A percentile compares a stretch with the other conserved stretches of the same genome.
Conservation (phyloP, 1,140 invertebrate species). For the Pinna nobilis region DNA sequence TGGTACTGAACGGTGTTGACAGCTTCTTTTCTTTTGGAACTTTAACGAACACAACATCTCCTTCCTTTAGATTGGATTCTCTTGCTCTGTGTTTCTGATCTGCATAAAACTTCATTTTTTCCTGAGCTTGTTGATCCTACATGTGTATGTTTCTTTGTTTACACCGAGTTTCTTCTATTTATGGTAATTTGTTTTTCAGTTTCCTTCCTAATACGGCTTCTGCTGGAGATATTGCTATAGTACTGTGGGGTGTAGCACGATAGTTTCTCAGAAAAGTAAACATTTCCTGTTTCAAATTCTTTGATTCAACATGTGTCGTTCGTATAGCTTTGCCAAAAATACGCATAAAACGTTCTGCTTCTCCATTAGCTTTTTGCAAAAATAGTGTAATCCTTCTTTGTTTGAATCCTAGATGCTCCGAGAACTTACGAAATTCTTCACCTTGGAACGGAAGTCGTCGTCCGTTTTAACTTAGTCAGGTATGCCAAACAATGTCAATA, state of each 20-base stretch:
- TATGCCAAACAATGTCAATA: conserved; percentile 24
- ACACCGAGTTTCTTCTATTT: no score
- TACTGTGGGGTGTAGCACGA: conserved; percentile 45
- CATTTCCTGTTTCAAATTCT: conserved; percentile 55
- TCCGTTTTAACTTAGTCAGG: conserved; percentile 47
- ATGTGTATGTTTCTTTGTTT: no score
- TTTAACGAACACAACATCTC: no score
- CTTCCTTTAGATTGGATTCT: no score
- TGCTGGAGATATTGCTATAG: conserved; percentile 42
- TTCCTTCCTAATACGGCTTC: conserved; percentile 36
- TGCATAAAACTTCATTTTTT: no score
- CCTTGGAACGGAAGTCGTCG: conserved; percentile 39
- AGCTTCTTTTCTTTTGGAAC: no score
- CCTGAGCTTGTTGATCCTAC: no score
- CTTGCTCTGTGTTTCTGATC: no score
- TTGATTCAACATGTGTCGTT: conserved; percentile 32
- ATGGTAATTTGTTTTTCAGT: conserved; percentile 19
- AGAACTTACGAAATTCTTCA: conserved; percentile 18
- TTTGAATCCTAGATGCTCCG: conserved; percentile 26
- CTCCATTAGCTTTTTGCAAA: conserved; percentile 48
- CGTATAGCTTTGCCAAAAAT: conserved; percentile 50
- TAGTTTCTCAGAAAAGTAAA: conserved; percentile 45
- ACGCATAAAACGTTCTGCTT: conserved; percentile 53
- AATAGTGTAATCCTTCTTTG: conserved; percentile 46
- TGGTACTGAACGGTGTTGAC: no score